These are phyloP conservation scores for Danio kyathit DNA, from an alignment of 2,797 vertebrate species.

Conservation along the genomic window DNA sequence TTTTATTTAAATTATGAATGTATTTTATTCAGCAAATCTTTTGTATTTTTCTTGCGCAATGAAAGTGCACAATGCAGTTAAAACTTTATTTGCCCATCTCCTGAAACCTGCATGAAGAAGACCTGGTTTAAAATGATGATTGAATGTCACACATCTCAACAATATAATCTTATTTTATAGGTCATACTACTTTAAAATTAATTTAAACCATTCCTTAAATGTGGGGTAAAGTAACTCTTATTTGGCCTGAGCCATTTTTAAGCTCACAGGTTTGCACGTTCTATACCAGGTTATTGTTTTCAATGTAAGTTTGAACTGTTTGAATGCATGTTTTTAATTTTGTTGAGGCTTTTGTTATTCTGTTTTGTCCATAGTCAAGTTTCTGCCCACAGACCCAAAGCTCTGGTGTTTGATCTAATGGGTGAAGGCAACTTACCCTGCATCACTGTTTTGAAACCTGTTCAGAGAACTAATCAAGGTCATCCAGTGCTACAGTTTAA, in stretches of 20 bases:
- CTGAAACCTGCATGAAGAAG: neutral
- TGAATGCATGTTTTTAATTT: conserved; percentile 2
- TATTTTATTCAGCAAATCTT: neutral
- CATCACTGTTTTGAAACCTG: conserved; percentile 80
- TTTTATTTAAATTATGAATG: neutral
- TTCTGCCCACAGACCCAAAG: conserved; percentile 66
- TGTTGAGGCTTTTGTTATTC: conserved; percentile 35
- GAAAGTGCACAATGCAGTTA: neutral
- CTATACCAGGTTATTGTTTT: neutral
- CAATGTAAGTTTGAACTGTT: neutral
- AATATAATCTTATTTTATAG: neutral
- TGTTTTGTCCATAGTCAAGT: conserved; percentile 65
- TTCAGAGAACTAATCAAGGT: conserved; percentile 72
- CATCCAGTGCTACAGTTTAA: conserved; percentile 84
- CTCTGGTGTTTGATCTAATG: conserved; percentile 80
- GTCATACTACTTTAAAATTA: neutral
- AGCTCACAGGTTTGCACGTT: neutral
- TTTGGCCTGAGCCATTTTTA: neutral
- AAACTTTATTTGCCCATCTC: neutral
- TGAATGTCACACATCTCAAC: neutral
- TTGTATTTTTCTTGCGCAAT: neutral
- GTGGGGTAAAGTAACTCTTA: neutral
- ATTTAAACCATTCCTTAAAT: neutral
- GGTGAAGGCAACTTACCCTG: conserved; percentile 88
- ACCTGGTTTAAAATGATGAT: too few species aligned